Base-by-base conservation (phyloP, 2,113 vertebrate genomes). In the Camelus bactrianus region DNA sequence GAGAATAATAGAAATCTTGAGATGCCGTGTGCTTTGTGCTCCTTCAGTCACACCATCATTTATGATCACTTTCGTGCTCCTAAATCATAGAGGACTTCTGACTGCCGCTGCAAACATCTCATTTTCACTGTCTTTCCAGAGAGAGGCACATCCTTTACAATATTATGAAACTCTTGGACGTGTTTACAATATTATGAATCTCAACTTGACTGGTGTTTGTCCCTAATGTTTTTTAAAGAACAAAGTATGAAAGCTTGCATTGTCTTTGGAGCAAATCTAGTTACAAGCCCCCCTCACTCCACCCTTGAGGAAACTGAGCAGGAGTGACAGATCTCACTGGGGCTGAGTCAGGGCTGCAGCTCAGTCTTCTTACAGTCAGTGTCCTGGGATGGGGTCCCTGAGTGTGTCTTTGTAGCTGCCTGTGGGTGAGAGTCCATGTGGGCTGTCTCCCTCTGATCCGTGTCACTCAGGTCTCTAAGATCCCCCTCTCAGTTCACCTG, bases 111-210 rank as follows among this genome's bases (percentile, higher is more conserved):
- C 46, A 85, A 50, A 94, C 35, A 89, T 14, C 11, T 91, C 56
- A 69, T 85, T 93, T 93, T 91, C 5, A 24, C 4, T 81, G 70
- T 81, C 32, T 93, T 72, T 15, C 28, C 38, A 48, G 26, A 94
- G 91, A 65, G 72, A 83, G 52, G 20, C 73, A 1, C 1, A 2
- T 38, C 60, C 19, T 35, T 76, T 20, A 19, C 16, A 14, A 4
- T 17, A 4, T 73, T 70, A 58, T 11, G 12, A 60, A 46, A 52
- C 46, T n/a, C 77, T 72, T 60, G 88, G 28, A 48, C 86, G 26
- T 62, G 91, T 96, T 92, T 38, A 24, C 26, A 6, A 0, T 38
- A 38, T 16, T 50, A 17, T 38, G 42, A 70, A 67, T 56, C 89
- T 54, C 16, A 17, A 48, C 12, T 28, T 13, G 19, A 81, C 42